A percentile compares a stretch with the other conserved stretches of the same genome.
phyloP scores from a whole-genome alignment of 2,113 vertebrate genomes.

The Rhea pennata region DNA sequence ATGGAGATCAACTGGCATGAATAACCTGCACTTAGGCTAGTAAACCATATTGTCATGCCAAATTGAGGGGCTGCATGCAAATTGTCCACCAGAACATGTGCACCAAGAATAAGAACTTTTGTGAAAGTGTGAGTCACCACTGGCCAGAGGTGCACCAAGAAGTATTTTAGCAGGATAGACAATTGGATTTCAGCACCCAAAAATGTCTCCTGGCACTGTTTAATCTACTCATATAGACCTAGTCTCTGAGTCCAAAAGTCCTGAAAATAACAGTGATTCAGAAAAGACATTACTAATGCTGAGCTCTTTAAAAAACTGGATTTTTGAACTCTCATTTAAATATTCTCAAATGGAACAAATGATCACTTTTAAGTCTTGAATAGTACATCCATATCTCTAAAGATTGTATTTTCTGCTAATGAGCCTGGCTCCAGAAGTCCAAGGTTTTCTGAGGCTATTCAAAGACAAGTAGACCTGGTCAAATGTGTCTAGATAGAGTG shows the following conservation, averaged over 20 bases:
- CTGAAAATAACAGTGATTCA: background rate
- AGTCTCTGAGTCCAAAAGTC: background rate
- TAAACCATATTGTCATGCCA: background rate
- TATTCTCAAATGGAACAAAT: background rate
- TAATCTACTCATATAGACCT: background rate
- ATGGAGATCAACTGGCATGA: background rate
- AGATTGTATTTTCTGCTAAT: background rate
- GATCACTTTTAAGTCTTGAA: background rate
- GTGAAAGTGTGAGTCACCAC: background rate
- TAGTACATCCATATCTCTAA: background rate
- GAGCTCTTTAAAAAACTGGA: background rate
- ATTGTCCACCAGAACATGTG: background rate
- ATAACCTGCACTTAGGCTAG: background rate
- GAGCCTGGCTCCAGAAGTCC: background rate
- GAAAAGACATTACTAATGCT: background rate
- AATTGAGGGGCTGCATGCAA: background rate
- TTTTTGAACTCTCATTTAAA: background rate
- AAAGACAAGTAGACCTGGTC: background rate
- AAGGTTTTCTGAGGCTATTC: background rate
- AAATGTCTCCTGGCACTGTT: rapidly evolving
- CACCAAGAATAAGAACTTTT: rapidly evolving
- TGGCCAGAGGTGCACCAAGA: rapidly evolving
- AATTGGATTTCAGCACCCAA: background rate
- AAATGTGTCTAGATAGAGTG: background rate
- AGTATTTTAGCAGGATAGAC: background rate